Evolutionary conservation across 2,888 invertebrate species (phyloP).

Genomic region (Mycalesis mineus): DNA sequence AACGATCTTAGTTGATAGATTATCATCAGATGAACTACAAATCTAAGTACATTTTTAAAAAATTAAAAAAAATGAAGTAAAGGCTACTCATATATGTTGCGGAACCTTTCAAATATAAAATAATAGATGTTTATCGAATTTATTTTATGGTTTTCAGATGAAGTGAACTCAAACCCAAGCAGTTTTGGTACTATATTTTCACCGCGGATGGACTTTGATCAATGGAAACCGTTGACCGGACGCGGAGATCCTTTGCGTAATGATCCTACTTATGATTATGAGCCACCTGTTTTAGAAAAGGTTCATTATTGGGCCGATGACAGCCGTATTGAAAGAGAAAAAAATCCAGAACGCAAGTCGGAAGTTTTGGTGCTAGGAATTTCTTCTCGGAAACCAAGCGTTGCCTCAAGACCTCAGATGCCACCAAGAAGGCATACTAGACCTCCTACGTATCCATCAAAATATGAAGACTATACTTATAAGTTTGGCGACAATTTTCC

Average conservation of each 20-base stretch:
- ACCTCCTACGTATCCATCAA: conserved; percentile 43
- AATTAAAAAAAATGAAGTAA: no score
- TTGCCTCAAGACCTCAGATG: conserved; percentile 61
- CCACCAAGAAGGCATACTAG: conserved; percentile 44
- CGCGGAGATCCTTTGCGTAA: conserved; percentile 89
- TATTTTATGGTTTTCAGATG: conserved; percentile 42
- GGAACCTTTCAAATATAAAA: no score
- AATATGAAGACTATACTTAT: conserved; percentile 74
- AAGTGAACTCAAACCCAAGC: conserved; percentile 41
- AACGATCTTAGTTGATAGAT: no score
- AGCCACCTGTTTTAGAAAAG: conserved; percentile 86
- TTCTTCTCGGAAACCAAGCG: conserved; percentile 82
- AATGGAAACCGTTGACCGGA: conserved; percentile 88
- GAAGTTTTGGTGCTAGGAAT: conserved; percentile 84
- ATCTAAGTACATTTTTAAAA: no score
- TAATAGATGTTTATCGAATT: no score
- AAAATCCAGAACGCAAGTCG: conserved; percentile 78
- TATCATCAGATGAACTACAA: no score
- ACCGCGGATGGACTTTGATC: conserved; percentile 89
- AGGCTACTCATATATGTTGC: no score
- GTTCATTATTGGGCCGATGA: conserved; percentile 90
- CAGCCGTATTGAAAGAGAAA: conserved; percentile 76
- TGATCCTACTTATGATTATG: conserved; percentile 91
- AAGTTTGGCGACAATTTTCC: conserved; percentile 77
- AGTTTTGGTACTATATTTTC: conserved; percentile 76